phyloP scores from a whole-genome alignment of 1,140 invertebrate genomes.

The Zophobas atratus region DNA sequence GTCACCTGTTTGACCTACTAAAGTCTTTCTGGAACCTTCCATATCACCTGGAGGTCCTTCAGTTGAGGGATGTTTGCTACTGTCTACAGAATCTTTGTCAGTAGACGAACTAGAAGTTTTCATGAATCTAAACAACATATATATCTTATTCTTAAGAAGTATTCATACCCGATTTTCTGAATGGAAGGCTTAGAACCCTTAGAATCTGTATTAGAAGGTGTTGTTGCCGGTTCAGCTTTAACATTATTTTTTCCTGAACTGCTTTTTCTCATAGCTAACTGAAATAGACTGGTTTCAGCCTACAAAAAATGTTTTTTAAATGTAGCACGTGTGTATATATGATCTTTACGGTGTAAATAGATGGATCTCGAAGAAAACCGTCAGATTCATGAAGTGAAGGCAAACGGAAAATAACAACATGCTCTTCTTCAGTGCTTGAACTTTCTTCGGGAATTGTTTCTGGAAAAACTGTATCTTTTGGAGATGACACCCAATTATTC shows the following conservation, averaged over 20 bases:
- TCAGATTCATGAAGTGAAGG: constrained; percentile 81
- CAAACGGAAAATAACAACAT: constrained; percentile 87
- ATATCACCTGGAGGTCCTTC: constrained; percentile 51
- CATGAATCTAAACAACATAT: constrained; percentile 23
- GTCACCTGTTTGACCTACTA: constrained; percentile 69
- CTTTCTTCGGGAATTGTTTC: constrained; percentile 94
- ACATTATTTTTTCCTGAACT: constrained; percentile 68
- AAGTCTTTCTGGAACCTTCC: constrained; percentile 58
- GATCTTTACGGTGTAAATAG: constrained; percentile 77
- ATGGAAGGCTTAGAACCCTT: constrained; percentile 70
- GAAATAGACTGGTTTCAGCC: constrained; percentile 75
- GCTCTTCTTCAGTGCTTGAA: constrained; percentile 92
- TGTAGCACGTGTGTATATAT: background rate
- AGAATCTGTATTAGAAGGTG: constrained; percentile 69
- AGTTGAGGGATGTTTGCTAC: constrained; percentile 60
- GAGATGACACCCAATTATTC: constrained; percentile 84
- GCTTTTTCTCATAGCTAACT: constrained; percentile 72
- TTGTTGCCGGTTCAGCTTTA: constrained; percentile 70
- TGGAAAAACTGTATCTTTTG: constrained; percentile 89
- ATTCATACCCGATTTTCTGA: constrained; percentile 73
- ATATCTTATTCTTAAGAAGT: constrained; percentile 48
- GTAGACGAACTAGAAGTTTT: constrained; percentile 67
- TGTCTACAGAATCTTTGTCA: constrained; percentile 71
- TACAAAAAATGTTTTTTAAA: constrained; percentile 56
- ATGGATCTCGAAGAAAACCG: constrained; percentile 71